Conservation (phyloP, 30 jellyfish, hydroid and myxozoan genomes). For the Clytia hemisphaerica region DNA sequence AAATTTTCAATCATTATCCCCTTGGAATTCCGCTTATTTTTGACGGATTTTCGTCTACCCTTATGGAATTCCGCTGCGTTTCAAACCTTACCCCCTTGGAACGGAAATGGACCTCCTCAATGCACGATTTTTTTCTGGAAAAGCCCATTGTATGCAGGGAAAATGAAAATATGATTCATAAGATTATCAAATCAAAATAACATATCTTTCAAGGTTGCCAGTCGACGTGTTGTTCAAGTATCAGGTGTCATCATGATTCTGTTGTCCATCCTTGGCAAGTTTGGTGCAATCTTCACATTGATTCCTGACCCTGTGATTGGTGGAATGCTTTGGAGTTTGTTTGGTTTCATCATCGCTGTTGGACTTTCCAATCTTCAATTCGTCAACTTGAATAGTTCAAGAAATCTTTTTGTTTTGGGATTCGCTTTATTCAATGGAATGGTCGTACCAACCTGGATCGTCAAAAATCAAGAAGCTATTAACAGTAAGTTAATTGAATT, state of each 20-base stretch:
- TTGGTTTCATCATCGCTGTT: slow-evolving; percentile 81
- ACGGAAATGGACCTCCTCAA: no score
- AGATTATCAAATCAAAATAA: no score
- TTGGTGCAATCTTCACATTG: slow-evolving; percentile 81
- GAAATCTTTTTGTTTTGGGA: slow-evolving; percentile 76
- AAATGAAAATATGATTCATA: no score
- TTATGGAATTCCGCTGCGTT: no score
- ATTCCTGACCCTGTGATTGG: slow-evolving; percentile 89
- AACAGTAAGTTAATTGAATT: no score
- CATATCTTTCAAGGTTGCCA: slow-evolving; percentile 70
- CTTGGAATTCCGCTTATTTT: no score
- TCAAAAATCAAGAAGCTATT: slow-evolving; percentile 40
- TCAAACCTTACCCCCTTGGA: no score
- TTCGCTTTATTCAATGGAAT: slow-evolving; percentile 83
- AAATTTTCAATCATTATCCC: no score
- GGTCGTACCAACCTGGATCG: slow-evolving; percentile 81
- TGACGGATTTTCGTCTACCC: no score
- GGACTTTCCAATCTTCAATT: slow-evolving; percentile 82
- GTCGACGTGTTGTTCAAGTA: slow-evolving; percentile 83
- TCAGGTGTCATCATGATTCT: slow-evolving; percentile 68
- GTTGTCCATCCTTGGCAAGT: slow-evolving; percentile 65
- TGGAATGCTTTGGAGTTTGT: slow-evolving; percentile 88
- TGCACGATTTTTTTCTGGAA: no score
- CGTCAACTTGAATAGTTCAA: slow-evolving; percentile 69
- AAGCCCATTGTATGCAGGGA: no score